Evolutionary conservation across 2,888 invertebrate genomes (phyloP).

Genomic region (Ennomos erosarius): DNA sequence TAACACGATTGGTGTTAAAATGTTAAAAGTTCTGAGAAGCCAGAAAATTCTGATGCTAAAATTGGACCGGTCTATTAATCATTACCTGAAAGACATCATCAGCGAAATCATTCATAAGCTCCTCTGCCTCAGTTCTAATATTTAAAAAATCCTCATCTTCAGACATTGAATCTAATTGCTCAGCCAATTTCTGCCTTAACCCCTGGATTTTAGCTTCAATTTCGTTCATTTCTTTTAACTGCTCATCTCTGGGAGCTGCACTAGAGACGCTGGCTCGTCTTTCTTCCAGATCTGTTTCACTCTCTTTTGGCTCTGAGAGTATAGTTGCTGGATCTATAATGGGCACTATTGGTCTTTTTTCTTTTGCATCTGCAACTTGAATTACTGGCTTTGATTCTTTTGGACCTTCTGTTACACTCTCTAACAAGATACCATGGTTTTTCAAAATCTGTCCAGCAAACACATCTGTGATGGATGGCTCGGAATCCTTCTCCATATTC

Average conservation of each 20-base stretch:
- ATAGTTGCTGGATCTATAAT: slow-evolving; percentile 78
- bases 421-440: slow-evolving; percentile 73
- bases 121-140: slow-evolving; percentile 87
- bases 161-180: slow-evolving; percentile 83
- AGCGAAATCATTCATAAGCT: slow-evolving; percentile 80
- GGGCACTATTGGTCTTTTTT: slow-evolving; percentile 70
- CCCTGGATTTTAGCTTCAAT: slow-evolving; percentile 87
- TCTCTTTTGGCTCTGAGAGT: slow-evolving; percentile 41
- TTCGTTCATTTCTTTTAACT: slow-evolving; percentile 73
- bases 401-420: slow-evolving; percentile 57
- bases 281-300: slow-evolving; percentile 36
- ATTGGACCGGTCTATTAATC: no score
- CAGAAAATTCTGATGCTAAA: no score
- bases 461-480: slow-evolving; percentile 86
- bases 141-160: slow-evolving; percentile 88
- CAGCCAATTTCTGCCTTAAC: slow-evolving; percentile 72
- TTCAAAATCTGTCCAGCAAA: slow-evolving; percentile 87
- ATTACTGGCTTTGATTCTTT: slow-evolving; percentile 58
- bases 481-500: slow-evolving; percentile 79
- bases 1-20: no score
- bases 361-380: slow-evolving; percentile 51
- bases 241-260: slow-evolving; percentile 55
- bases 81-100: slow-evolving; percentile 78
- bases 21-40: no score
- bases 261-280: slow-evolving; percentile 25